A percentile compares a stretch with the other conserved stretches of the same genome.
These are phyloP conservation scores for Burhinus oedicnemus DNA, from an alignment of 2,113 vertebrate species.

Conservation along the genomic window DNA sequence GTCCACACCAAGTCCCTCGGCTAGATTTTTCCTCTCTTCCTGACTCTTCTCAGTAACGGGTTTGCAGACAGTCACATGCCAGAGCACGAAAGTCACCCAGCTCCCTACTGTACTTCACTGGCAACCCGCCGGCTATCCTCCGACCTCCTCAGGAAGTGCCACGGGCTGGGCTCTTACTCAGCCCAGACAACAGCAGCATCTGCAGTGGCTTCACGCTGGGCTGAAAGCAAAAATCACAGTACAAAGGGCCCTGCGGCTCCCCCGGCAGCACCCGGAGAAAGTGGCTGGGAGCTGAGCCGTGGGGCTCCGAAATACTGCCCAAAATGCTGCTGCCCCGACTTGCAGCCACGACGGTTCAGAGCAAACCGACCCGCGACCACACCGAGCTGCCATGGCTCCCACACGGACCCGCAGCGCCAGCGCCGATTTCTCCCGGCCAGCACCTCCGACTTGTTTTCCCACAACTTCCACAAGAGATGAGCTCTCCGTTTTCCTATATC, in stretches of 20 bases:
- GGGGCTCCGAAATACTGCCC: neutral
- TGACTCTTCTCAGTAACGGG: neutral
- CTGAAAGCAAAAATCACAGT: neutral
- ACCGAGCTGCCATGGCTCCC: neutral
- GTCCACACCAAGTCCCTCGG: neutral
- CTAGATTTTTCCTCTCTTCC: neutral
- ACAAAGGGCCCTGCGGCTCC: accelerated
- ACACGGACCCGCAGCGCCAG: neutral
- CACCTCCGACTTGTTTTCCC: neutral
- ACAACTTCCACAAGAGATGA: neutral
- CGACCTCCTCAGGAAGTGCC: neutral
- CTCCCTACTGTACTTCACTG: accelerated
- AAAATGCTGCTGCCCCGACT: too few species aligned
- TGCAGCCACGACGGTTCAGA: neutral
- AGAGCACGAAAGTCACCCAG: neutral
- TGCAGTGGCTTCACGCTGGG: accelerated
- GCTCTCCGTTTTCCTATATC: neutral
- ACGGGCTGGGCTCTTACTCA: neutral
- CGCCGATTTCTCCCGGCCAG: neutral
- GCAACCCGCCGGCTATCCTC: neutral
- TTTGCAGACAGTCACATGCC: neutral
- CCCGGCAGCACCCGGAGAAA: accelerated
- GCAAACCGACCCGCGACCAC: accelerated
- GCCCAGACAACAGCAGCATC: neutral
- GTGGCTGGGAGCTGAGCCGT: neutral